Evolutionary conservation across 2,797 vertebrate genomes (phyloP).

Genomic region (Pangasius larnaudii): DNA sequence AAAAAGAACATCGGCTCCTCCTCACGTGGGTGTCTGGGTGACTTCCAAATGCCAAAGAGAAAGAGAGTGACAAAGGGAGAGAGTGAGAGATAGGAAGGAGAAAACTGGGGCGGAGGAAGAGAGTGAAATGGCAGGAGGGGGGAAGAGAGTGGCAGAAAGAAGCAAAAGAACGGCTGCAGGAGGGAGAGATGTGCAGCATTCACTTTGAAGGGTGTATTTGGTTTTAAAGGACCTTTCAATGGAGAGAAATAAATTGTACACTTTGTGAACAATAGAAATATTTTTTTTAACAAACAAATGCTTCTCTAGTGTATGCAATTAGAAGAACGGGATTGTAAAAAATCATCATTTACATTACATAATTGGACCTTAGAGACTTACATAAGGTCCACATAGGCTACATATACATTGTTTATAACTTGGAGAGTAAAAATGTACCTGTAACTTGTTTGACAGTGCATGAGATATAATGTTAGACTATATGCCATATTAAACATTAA

Average conservation of each 20-base stretch:
- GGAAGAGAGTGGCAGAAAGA: background rate
- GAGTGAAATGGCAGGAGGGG: background rate
- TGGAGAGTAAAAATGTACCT: background rate
- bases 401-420: background rate
- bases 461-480: background rate
- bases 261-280: background rate
- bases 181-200: background rate
- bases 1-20: conserved; percentile 62
- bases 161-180: background rate
- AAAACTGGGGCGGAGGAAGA: conserved; percentile 5
- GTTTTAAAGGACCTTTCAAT: background rate
- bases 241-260: background rate
- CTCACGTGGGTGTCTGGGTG: conserved; percentile 78
- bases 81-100: background rate
- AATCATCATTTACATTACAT: background rate
- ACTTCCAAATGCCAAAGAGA: conserved; percentile 70
- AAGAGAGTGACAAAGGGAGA: conserved; percentile 8
- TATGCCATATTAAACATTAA: background rate
- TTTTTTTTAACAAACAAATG: background rate
- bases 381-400: too few relatives aligned
- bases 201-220: background rate
- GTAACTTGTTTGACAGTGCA: background rate
- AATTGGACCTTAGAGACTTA: background rate
- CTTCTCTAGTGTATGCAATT: background rate
- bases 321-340: background rate